These are phyloP conservation scores for Teleogryllus occipitalis DNA, from an alignment of 1,140 invertebrate species.

Conservation along the genomic window DNA sequence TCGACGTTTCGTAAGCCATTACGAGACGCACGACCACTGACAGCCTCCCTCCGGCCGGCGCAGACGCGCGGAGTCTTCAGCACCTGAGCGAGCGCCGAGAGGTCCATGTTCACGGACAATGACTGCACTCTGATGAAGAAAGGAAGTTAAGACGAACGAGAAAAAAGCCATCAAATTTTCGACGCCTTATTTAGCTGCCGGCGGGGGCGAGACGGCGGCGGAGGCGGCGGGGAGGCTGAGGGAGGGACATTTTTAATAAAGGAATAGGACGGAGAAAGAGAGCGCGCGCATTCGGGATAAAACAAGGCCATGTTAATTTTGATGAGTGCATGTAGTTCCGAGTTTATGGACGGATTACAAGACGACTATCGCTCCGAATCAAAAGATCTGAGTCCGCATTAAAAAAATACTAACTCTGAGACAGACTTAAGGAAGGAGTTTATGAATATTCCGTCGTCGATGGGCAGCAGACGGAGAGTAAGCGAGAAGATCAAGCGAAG, in stretches of 20 bases:
- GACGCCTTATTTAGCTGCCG: constrained; percentile 12
- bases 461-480: neutral
- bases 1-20: no score
- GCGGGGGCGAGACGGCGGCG: no score
- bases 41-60: no score
- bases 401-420: neutral
- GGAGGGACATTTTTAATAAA: constrained; percentile 7
- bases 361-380: neutral
- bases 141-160: neutral
- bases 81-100: neutral
- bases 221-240: neutral
- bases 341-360: neutral
- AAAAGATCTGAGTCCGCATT: neutral
- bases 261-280: neutral
- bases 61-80: no score
- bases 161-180: constrained; percentile 8
- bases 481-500: no score
- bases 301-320: constrained; percentile 1
- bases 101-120: neutral
- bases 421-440: neutral
- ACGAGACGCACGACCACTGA: no score
- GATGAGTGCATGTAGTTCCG: neutral
- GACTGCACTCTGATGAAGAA: neutral
- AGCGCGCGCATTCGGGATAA: neutral
- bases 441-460: neutral